phyloP scores from a whole-genome alignment of 64 coral and sea anemone species.

The Pocillopora verrucosa region DNA sequence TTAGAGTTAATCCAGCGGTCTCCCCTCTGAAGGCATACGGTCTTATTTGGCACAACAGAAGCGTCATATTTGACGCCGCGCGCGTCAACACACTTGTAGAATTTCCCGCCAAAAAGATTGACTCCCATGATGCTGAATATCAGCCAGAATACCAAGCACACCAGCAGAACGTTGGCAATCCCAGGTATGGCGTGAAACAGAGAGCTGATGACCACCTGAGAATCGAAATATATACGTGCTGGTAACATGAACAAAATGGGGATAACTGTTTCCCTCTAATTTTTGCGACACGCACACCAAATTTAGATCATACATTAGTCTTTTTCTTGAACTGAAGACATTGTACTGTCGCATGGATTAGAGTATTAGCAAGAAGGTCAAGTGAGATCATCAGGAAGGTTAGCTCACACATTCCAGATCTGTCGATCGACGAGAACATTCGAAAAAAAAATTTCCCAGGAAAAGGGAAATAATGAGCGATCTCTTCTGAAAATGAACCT shows the following conservation, averaged over 20 bases:
- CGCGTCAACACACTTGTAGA: conserved; percentile 79
- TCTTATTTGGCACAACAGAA: conserved; percentile 51
- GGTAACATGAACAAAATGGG: too few species aligned
- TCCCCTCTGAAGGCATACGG: conserved; percentile 32
- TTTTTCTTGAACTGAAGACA: too few species aligned
- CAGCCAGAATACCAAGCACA: conserved; percentile 79
- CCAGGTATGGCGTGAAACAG: conserved; percentile 79
- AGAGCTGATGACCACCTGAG: conserved; percentile 70
- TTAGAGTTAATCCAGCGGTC: conserved; percentile 74
- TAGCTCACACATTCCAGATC: too few species aligned
- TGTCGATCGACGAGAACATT: too few species aligned
- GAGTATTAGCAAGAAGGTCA: too few species aligned
- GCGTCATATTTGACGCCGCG: conserved; percentile 14
- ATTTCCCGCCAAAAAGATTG: conserved; percentile 85
- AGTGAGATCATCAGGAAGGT: too few species aligned
- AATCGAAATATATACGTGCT: neutral
- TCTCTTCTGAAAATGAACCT: neutral
- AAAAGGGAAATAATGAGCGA: too few species aligned
- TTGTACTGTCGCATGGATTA: too few species aligned
- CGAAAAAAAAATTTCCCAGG: too few species aligned
- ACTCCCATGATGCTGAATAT: conserved; percentile 93
- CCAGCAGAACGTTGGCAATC: conserved; percentile 82
- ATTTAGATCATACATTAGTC: too few species aligned
- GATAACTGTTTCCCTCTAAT: too few species aligned
- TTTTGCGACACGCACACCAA: too few species aligned